Evolutionary conservation across 2,113 vertebrate genomes (phyloP), one percentile per base, ranked within the genome.

Genomic region (Sula dactylatra): DNA sequence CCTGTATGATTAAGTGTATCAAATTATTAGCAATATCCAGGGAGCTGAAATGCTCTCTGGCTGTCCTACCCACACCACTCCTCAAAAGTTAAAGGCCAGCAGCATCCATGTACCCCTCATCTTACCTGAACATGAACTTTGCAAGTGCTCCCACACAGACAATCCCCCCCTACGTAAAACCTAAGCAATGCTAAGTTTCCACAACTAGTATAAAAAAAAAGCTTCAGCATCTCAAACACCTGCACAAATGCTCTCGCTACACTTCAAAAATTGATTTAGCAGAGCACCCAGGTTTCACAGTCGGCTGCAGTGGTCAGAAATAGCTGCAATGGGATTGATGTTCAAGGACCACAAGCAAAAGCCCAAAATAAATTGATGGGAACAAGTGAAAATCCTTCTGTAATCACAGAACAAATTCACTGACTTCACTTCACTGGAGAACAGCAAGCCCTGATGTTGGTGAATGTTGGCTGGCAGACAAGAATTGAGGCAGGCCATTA

Each of bases 361-460:
- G 31, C 12, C 71, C 67, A 34, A 80, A 93, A 73, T 36, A 88
- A 95, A 95, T 62, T 80, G 82, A 92, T 58, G 74, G 47, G 78
- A 85, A 95, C 50, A 71, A 78, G 50, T 17, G 64, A 76, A 94
- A 96, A 91, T 47, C 89, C 62, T 78, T 72, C 90, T 72, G 91
- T 17, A 82, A 93, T 69, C 92, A 76, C 62, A 73, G 45, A 86
- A 80, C 31, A 93, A 91, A 94, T 76, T 64, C 86, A 59, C 38
- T 13, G 34, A 34, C 42, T 62, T 80, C 50, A 42, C 18, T 20
- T 77, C 65, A 47, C 55, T 18, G 10, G 49, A 52, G 27, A 72
- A 70, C 71, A 69, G 62, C 1, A 0, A 90, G 76, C 67, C 54
- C 72, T 84, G 52, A 52, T 86, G 71, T 1, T 77, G 93, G 77